These are phyloP conservation scores for Hiodon alosoides DNA, from an alignment of 2,113 vertebrate genomes.

Conservation along the genomic window DNA sequence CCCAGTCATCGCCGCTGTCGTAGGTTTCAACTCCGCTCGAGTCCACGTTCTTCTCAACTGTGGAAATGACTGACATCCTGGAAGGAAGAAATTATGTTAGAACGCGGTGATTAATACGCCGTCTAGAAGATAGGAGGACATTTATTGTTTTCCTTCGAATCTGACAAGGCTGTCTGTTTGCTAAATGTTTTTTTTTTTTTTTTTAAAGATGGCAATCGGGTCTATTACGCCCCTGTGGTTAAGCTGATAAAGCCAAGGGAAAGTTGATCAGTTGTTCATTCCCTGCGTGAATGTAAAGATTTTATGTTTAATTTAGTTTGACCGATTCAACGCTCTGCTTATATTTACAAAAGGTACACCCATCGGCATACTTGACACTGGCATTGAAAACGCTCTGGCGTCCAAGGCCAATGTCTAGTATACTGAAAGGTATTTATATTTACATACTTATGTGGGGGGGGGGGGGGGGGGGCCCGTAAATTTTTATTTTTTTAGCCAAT, in stretches of 20 bases:
- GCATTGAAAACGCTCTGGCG: conserved; percentile 3
- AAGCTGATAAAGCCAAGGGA: conserved; percentile 42
- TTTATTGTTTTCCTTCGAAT: conserved; percentile 68
- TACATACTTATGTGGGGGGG: not conserved
- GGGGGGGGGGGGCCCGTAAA: too few species aligned
- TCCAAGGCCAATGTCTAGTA: conserved; percentile 12
- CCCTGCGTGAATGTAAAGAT: conserved; percentile 18
- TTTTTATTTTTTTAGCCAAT: too few species aligned
- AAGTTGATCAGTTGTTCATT: conserved; percentile 42
- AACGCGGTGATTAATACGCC: conserved; percentile 72
- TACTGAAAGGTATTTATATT: conserved; percentile 16
- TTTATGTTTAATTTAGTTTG: not conserved
- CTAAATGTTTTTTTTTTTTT: not conserved
- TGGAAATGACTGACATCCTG: conserved; percentile 81
- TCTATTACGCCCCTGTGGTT: conserved; percentile 64
- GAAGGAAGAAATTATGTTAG: conserved; percentile 66
- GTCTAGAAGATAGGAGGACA: conserved; percentile 70
- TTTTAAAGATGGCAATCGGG: conserved; percentile 35
- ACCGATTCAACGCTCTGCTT: too few species aligned
- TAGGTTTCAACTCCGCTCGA: conserved; percentile 76
- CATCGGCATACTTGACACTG: not conserved
- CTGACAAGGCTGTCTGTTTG: conserved; percentile 25
- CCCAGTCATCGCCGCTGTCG: conserved; percentile 83
- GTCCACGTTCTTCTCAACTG: conserved; percentile 78
- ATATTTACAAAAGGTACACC: not conserved